Percentiles rank a stretch among this genome's conserved stretches.
These are phyloP conservation scores for Anguilla japonica DNA, from an alignment of 2,113 vertebrate species.

Conservation along the genomic window DNA sequence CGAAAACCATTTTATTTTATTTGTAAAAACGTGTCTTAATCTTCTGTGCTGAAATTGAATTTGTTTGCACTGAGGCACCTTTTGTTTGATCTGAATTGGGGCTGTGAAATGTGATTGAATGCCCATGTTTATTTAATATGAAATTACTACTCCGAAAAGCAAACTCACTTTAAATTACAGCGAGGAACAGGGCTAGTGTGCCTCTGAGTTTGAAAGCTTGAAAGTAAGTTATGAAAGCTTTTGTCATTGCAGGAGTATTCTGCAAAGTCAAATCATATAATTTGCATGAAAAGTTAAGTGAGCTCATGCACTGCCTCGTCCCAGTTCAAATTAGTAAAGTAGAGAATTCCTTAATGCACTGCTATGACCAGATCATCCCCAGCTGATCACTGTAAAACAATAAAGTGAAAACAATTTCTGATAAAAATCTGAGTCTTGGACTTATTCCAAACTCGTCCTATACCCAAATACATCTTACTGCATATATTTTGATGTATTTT, in stretches of 20 bases:
- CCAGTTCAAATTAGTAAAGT: background rate
- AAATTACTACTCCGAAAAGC: background rate
- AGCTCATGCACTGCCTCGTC: background rate
- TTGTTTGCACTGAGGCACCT: background rate
- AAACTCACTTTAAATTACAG: background rate
- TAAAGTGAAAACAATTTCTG: background rate
- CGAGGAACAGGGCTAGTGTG: background rate
- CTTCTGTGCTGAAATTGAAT: background rate
- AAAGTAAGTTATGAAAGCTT: background rate
- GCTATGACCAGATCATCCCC: background rate
- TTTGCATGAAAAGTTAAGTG: background rate
- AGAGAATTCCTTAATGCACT: background rate
- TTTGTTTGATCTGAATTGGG: background rate
- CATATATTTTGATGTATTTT: background rate
- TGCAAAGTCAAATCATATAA: background rate
- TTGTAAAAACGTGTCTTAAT: background rate
- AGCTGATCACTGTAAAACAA: background rate
- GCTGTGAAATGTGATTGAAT: constrained; percentile 6
- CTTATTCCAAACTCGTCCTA: background rate
- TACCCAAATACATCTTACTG: background rate
- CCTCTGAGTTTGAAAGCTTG: background rate
- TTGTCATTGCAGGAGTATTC: background rate
- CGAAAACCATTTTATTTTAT: background rate
- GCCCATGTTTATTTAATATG: constrained; percentile 1
- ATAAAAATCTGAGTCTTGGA: background rate